Conservation (phyloP, 1,140 invertebrate species). For the Alviniconcha marisindica region DNA sequence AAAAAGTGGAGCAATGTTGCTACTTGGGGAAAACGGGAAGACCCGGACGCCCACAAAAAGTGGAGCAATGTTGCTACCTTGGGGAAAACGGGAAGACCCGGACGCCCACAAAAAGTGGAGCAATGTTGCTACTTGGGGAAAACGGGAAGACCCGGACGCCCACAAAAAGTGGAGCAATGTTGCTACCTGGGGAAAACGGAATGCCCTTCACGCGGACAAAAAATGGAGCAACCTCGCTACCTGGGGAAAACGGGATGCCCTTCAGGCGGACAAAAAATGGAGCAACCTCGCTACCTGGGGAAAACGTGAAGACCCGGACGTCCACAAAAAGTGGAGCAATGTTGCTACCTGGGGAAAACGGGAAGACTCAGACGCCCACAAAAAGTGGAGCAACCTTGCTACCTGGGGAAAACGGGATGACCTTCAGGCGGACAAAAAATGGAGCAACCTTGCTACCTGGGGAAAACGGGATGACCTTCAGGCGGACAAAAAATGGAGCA, state of each 20-base stretch:
- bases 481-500: slow-evolving; percentile 14
- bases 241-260: slow-evolving; percentile 17
- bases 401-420: slow-evolving; percentile 26
- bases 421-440: background rate
- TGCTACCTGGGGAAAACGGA: slow-evolving; percentile 4
- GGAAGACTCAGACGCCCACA: background rate
- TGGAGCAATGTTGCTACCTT: background rate
- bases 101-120: slow-evolving; percentile 8
- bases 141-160: slow-evolving; percentile 19
- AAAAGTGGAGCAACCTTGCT: slow-evolving; percentile 17
- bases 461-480: background rate
- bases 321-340: background rate
- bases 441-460: slow-evolving; percentile 19
- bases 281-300: background rate
- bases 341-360: slow-evolving; percentile 24
- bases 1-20: no score
- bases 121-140: slow-evolving; percentile 32
- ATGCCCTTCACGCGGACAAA: no score
- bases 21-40: slow-evolving; percentile 29
- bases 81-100: background rate
- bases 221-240: slow-evolving; percentile 10
- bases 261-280: background rate
- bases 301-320: slow-evolving; percentile 13
- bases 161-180: background rate
- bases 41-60: no score